Evolutionary conservation across 2,797 vertebrate genomes (phyloP).

Genomic region (Sarcoramphus papa): DNA sequence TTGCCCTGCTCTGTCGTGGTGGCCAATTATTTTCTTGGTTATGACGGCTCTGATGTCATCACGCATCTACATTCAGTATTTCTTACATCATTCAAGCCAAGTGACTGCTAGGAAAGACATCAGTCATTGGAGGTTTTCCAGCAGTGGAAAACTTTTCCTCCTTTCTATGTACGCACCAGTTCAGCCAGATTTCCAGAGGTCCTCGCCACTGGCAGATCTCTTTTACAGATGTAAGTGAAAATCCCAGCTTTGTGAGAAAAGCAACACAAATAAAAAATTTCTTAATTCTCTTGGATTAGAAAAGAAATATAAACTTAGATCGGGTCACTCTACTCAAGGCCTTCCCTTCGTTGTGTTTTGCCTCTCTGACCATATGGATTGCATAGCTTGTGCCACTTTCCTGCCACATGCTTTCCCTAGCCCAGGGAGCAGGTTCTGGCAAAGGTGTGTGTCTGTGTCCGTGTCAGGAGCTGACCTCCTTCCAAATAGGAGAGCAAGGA

Average conservation of each 20-base stretch:
- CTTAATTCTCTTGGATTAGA: not conserved
- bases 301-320: not conserved
- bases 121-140: not conserved
- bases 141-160: not conserved
- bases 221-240: not conserved
- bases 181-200: not conserved
- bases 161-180: not conserved
- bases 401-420: not conserved
- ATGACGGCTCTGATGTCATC: not conserved
- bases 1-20: not conserved
- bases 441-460: not conserved
- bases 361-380: not conserved
- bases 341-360: not conserved
- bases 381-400: not conserved
- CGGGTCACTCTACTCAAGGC: not conserved
- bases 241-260: not conserved
- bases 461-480: not conserved
- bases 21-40: not conserved
- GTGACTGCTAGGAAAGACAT: not conserved
- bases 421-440: not conserved
- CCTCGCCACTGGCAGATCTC: not conserved
- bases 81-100: not conserved
- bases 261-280: not conserved
- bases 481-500: not conserved
- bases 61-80: fast-evolving